These are phyloP conservation scores for Leucosticte australis DNA, from an alignment of 2,113 vertebrate species.

Conservation along the genomic window DNA sequence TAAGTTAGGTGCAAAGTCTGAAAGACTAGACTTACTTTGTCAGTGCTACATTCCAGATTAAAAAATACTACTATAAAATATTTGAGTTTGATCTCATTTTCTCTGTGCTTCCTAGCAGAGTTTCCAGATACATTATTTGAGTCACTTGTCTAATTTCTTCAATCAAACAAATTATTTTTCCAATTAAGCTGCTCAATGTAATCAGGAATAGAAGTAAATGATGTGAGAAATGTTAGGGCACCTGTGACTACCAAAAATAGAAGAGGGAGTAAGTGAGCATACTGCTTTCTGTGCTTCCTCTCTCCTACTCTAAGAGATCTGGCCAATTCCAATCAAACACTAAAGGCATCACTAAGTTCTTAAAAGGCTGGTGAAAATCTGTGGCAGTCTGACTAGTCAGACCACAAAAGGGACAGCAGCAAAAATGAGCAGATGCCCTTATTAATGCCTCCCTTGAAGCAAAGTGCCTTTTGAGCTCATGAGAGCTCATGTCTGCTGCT, in stretches of 20 bases:
- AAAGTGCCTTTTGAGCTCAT: not conserved
- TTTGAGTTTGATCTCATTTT: not conserved
- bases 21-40: not conserved
- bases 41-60: not conserved
- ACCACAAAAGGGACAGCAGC: not conserved
- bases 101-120: not conserved
- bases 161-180: constrained; percentile 36
- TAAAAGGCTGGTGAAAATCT: not conserved
- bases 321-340: not conserved
- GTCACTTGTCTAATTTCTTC: constrained; percentile 12
- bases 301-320: not conserved
- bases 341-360: not conserved
- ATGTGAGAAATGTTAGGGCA: not conserved
- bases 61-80: not conserved
- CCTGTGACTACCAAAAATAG: constrained; percentile 30
- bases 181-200: constrained; percentile 27
- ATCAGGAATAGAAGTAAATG: constrained; percentile 13
- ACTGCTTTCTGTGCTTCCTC: not conserved
- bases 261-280: not conserved
- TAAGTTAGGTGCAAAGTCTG: not conserved
- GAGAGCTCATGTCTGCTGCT: not conserved
- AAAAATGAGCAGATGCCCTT: not conserved
- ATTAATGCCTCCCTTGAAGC: not conserved
- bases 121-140: not conserved
- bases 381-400: not conserved